Base-by-base conservation (phyloP, 2,113 vertebrate genomes). In the Oenanthe melanoleuca region DNA sequence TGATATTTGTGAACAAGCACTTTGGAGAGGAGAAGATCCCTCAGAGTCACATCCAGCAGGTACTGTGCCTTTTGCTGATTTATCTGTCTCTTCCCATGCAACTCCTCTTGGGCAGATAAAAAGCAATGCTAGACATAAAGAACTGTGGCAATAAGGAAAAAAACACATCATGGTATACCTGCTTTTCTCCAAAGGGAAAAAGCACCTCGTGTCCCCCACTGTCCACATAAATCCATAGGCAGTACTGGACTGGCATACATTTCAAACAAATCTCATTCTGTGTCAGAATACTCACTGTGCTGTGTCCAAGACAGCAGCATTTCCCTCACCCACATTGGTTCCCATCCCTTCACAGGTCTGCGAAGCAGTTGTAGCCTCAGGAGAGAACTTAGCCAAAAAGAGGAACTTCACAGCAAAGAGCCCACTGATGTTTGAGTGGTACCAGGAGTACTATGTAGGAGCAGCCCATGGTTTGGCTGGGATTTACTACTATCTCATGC, bases 401-500 rank as follows among this genome's bases (percentile, higher is more conserved):
- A 98, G 98, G 95, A 97, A 98, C 65, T 96, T 99, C 50, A 98
- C 98, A 82, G 97, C 97, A 12, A 99, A 98, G 88, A 99, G 97
- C 74, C 99, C 99, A 1, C 97, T 99, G 89, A 99, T 99, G 98
- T 99, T 98, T 28, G 99, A 99, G 93, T 99, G 99, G 99, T 99
- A 99, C 97, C 98, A 99, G 95, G 99, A 99, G 89, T 98, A 99
- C 96, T 99, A 99, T 2, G 98, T 99, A 1, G 99, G 99, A 11
- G 99, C 99, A 4, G 99, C 99, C 45, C 99, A 99, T 13, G 99
- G 99, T 24, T 97, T 99, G 77, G 98, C 99, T 13, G 99, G 99
- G 61, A 99, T 99, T 97, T 99, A 99, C 90, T 99, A 99, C 95
- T 99, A 96, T 95, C 98, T 99, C 86, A 98, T 99, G 99, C 99